Evolutionary conservation across 2,113 vertebrate species (phyloP).

Genomic region (Nipponia nippon): DNA sequence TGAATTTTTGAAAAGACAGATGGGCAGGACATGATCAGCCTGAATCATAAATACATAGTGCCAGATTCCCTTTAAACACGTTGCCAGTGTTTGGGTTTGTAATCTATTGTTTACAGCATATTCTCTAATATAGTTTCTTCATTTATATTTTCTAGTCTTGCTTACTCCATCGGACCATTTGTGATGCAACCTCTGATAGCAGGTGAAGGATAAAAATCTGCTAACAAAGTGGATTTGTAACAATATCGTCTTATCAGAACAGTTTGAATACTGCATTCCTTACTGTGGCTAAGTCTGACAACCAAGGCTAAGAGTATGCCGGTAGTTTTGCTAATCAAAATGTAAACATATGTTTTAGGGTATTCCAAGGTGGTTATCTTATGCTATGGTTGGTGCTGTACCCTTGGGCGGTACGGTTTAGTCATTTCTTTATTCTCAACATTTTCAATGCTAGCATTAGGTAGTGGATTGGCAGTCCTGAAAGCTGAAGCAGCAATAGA

Average conservation of each 20-base stretch:
- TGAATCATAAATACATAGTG: conserved; percentile 1
- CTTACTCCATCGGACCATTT: neutral
- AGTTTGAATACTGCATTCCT: neutral
- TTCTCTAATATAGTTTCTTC: neutral
- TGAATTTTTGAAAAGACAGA: conserved; percentile 29
- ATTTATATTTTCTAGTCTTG: conserved; percentile 1
- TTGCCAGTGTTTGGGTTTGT: neutral
- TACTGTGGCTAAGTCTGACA: neutral
- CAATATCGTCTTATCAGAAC: neutral
- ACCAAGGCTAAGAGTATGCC: neutral
- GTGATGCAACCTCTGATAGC: neutral
- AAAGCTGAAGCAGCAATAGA: neutral
- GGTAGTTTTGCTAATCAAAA: neutral
- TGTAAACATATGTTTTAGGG: neutral
- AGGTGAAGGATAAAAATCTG: conserved; percentile 15
- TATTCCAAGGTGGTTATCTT: neutral
- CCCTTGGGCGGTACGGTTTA: neutral
- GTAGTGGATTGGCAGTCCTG: neutral
- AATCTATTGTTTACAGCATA: neutral
- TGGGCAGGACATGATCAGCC: neutral
- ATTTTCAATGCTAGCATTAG: neutral
- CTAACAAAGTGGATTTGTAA: neutral
- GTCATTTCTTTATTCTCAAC: neutral
- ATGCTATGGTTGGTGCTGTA: neutral
- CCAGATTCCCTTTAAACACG: conserved; percentile 11